Percentiles rank a stretch among this genome's conserved stretches.
phyloP scores from a whole-genome alignment of 2,888 invertebrate species.

The Leptura quadrifasciata region DNA sequence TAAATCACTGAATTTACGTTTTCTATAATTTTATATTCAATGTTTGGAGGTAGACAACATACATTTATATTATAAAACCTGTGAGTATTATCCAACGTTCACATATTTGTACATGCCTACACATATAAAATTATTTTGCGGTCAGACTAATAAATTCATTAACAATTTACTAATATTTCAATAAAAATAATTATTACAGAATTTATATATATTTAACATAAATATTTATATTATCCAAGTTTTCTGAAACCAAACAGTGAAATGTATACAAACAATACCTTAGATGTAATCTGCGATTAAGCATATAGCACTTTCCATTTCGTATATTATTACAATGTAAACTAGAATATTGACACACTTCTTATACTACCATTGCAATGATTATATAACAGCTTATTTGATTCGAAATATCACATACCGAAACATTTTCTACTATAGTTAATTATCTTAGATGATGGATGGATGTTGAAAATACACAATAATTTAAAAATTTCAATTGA shows the following conservation, averaged over 20 bases:
- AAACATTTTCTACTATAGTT: not conserved
- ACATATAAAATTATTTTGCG: no score
- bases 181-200: no score
- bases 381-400: conserved; percentile 38
- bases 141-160: no score
- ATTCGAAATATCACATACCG: not conserved
- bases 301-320: conserved; percentile 55
- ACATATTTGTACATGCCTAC: no score
- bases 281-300: conserved; percentile 28
- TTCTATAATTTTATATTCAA: no score
- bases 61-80: no score
- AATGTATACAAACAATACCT: not conserved
- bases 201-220: not conserved
- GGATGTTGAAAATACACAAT: not conserved
- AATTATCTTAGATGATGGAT: not conserved
- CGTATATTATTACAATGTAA: conserved; percentile 45
- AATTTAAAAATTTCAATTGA: not conserved
- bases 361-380: conserved; percentile 40
- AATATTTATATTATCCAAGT: not conserved
- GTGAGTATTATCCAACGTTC: no score
- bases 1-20: no score
- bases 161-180: no score
- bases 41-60: no score
- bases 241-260: not conserved
- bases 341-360: conserved; percentile 54